Conservation (phyloP, 23 tunicate species). For the Halocynthia roretzi region DNA sequence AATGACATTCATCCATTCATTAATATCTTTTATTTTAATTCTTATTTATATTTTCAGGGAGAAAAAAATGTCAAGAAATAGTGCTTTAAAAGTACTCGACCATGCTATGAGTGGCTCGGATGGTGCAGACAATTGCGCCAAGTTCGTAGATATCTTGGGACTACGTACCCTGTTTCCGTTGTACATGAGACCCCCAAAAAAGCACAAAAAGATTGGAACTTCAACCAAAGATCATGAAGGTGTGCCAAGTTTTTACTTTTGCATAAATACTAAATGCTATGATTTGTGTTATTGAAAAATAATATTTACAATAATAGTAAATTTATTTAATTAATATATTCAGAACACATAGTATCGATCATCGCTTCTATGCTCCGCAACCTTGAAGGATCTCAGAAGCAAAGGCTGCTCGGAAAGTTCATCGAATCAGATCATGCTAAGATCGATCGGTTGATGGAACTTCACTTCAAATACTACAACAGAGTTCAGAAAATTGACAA, state of each 20-base stretch:
- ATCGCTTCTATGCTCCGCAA: conserved; percentile 83
- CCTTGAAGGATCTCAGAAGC: conserved; percentile 69
- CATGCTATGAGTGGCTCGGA: conserved; percentile 90
- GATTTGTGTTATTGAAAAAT: background rate
- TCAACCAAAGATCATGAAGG: conserved; percentile 69
- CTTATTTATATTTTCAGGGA: conserved; percentile 26
- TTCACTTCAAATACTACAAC: conserved; percentile 80
- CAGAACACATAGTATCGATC: conserved; percentile 72
- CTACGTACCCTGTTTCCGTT: conserved; percentile 86
- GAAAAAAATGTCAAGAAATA: conserved; percentile 90
- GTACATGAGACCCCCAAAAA: conserved; percentile 93
- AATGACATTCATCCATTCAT: background rate
- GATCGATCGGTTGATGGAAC: conserved; percentile 83
- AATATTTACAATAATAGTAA: background rate
- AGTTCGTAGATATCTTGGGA: conserved; percentile 91
- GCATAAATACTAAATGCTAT: background rate
- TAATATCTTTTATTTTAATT: background rate
- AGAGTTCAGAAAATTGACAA: conserved; percentile 67
- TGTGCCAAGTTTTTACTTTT: background rate
- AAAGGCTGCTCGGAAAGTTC: conserved; percentile 73
- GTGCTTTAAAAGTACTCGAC: conserved; percentile 86
- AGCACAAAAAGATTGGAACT: conserved; percentile 74
- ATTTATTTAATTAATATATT: background rate
- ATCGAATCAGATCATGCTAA: conserved; percentile 78
- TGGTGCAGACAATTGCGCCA: conserved; percentile 77